Percentiles rank a stretch among this genome's conserved stretches.
phyloP scores from a whole-genome alignment of 2,113 vertebrate species.

The Scomber colias region DNA sequence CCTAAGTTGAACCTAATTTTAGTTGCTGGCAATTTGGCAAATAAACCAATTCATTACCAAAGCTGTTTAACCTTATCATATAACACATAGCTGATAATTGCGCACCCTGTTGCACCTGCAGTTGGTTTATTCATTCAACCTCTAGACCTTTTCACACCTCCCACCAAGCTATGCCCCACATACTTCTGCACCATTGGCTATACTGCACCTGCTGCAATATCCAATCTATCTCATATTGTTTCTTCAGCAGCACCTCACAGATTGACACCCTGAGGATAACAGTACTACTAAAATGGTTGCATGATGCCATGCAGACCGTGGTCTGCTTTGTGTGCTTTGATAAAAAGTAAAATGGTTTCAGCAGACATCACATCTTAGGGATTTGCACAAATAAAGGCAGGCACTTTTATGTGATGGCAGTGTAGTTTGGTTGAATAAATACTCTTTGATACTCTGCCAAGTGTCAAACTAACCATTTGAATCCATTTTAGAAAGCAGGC shows the following conservation, averaged over 20 bases:
- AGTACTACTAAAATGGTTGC: background rate
- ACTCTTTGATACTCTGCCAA: slow-evolving; percentile 31
- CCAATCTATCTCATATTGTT: background rate
- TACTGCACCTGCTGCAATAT: background rate
- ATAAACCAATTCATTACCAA: background rate
- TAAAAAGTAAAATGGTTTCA: slow-evolving; percentile 17
- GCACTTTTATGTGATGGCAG: slow-evolving; percentile 20
- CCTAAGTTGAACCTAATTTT: no score
- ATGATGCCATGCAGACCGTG: background rate
- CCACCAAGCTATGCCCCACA: background rate
- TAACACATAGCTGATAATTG: background rate
- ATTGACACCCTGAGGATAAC: slow-evolving; percentile 11
- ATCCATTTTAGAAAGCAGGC: slow-evolving; percentile 13
- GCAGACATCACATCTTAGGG: slow-evolving; percentile 8
- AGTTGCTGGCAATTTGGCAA: no score
- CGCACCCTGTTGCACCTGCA: background rate
- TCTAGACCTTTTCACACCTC: background rate
- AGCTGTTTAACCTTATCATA: background rate
- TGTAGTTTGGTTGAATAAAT: slow-evolving; percentile 1
- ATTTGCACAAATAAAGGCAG: slow-evolving; percentile 45
- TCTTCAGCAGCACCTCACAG: slow-evolving; percentile 15
- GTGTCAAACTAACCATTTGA: slow-evolving; percentile 7
- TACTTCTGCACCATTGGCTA: background rate
- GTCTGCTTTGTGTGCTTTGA: slow-evolving; percentile 19
- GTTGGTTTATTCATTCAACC: background rate